A percentile compares a stretch with the other conserved stretches of the same genome.
phyloP scores from a whole-genome alignment of 2,888 invertebrate genomes.

The Atethmia centrago region DNA sequence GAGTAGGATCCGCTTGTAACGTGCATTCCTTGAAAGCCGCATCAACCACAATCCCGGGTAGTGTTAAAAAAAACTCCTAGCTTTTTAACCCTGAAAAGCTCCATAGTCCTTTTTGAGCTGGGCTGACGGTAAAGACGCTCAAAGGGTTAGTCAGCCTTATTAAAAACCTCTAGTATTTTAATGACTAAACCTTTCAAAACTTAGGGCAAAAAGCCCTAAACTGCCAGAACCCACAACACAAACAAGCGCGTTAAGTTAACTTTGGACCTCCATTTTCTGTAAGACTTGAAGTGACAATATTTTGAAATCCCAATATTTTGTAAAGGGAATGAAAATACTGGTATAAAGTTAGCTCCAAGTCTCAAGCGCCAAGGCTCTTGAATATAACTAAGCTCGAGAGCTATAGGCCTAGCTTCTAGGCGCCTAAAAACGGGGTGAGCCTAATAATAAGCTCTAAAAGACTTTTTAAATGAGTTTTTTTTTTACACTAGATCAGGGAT shows the following conservation, averaged over 20 bases:
- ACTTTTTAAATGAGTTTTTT: not conserved
- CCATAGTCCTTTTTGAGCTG: not conserved
- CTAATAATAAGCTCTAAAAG: not conserved
- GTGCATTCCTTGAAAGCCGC: not conserved
- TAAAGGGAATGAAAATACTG: not conserved
- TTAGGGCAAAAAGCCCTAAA: not conserved
- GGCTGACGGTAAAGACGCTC: not conserved
- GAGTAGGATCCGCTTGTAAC: too few relatives aligned
- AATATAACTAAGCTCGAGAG: not conserved
- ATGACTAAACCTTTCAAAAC: not conserved
- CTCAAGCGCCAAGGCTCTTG: not conserved
- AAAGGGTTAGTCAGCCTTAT: too few relatives aligned
- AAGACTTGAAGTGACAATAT: too few relatives aligned
- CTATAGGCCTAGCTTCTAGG: not conserved
- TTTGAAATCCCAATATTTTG: not conserved
- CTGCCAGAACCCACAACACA: not conserved
- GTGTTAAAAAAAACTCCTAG: not conserved
- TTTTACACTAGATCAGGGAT: not conserved
- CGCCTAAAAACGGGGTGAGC: not conserved
- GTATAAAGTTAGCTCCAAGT: not conserved
- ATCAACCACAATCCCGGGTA: not conserved
- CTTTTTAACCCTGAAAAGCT: not conserved
- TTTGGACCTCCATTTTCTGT: not conserved
- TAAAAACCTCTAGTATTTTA: not conserved
- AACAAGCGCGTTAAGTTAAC: too few relatives aligned